Percentiles rank a stretch among this genome's conserved stretches.
These are phyloP conservation scores for Tringa solitaria DNA, from an alignment of 2,113 vertebrate genomes.

Conservation along the genomic window DNA sequence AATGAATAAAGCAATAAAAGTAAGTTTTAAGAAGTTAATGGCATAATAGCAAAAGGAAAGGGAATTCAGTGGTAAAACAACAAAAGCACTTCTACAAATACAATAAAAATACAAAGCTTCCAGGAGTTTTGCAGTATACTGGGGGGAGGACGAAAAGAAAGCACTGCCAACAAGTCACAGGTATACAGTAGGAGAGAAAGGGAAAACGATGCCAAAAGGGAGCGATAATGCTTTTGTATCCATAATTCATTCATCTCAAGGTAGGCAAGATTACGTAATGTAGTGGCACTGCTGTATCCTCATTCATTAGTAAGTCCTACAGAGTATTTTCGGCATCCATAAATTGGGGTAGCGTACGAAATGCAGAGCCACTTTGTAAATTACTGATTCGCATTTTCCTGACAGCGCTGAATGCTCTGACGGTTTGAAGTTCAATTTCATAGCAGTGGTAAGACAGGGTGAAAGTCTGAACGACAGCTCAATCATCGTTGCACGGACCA, in stretches of 20 bases:
- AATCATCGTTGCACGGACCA: not conserved
- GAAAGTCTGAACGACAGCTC: not conserved
- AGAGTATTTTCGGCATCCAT: not conserved
- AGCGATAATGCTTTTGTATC: conserved; percentile 28
- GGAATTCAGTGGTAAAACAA: not conserved
- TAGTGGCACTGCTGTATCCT: not conserved
- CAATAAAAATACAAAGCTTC: not conserved
- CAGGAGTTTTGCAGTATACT: not conserved
- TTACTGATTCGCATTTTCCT: not conserved
- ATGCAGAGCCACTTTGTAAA: not conserved
- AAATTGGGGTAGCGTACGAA: not conserved
- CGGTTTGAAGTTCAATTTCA: not conserved
- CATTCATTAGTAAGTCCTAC: conserved; percentile 9
- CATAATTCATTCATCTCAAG: not conserved
- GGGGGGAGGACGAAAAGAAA: not conserved
- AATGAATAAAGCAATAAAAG: not conserved
- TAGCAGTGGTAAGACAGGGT: not conserved
- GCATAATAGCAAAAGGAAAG: not conserved
- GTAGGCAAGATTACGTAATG: not conserved
- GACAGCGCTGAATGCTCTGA: not conserved
- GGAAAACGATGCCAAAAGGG: not conserved
- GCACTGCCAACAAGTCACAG: not conserved
- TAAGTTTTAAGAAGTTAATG: not conserved
- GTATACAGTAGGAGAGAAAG: not conserved
- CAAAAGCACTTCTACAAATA: not conserved